phyloP scores from a whole-genome alignment of 2,797 vertebrate species.

The Ciconia nigra region DNA sequence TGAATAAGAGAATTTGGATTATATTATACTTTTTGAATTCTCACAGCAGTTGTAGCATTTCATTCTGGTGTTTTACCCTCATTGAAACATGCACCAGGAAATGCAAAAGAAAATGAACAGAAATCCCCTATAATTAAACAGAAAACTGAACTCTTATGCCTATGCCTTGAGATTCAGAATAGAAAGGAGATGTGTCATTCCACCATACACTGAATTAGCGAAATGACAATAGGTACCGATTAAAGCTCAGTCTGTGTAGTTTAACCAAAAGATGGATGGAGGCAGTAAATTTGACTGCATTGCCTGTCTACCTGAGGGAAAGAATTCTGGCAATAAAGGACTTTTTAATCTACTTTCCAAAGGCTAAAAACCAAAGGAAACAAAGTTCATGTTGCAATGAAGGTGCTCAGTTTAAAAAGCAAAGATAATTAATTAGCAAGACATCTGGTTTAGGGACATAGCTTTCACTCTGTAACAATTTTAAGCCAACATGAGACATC shows the following conservation, averaged over 20 bases:
- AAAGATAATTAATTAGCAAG: not conserved
- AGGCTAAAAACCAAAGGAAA: not conserved
- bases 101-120: not conserved
- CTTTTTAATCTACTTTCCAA: not conserved
- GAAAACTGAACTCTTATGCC: not conserved
- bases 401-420: not conserved
- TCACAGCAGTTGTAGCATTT: not conserved
- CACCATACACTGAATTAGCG: not conserved
- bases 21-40: not conserved
- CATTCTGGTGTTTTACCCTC: not conserved
- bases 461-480: not conserved
- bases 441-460: not conserved
- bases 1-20: rapidly evolving
- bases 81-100: not conserved
- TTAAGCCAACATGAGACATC: not conserved
- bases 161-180: not conserved
- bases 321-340: not conserved
- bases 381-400: not conserved
- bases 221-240: not conserved
- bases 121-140: not conserved
- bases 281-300: not conserved
- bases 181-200: not conserved
- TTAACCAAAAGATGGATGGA: not conserved
- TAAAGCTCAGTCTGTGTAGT: not conserved
- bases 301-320: not conserved